These are phyloP conservation scores for Tenodera sinensis DNA, from an alignment of 2,888 invertebrate species.

Conservation along the genomic window DNA sequence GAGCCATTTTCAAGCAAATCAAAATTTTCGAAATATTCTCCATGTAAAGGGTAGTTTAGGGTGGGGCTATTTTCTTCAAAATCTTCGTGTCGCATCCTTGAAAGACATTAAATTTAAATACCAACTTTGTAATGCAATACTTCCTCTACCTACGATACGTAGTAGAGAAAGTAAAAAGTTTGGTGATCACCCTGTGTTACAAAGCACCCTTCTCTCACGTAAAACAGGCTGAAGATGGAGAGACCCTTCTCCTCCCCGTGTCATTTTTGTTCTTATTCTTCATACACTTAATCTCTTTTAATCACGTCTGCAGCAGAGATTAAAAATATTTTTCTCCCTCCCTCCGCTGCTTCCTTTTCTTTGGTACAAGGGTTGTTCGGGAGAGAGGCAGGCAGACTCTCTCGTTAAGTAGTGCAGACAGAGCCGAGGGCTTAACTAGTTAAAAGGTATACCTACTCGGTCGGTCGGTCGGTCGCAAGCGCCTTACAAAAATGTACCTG, in stretches of 20 bases:
- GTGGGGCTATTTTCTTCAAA: too few species aligned
- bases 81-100: too few species aligned
- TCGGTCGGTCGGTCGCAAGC: too few species aligned
- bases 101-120: too few species aligned
- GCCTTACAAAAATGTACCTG: slow-evolving; percentile 2
- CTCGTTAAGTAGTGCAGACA: not conserved
- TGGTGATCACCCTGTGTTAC: not conserved
- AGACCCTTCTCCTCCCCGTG: not conserved
- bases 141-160: too few species aligned
- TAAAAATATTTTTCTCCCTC: slow-evolving; percentile 37
- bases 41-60: too few species aligned
- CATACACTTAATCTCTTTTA: slow-evolving; percentile 35
- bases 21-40: too few species aligned
- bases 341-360: slow-evolving; percentile 31
- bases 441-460: slow-evolving; percentile 15
- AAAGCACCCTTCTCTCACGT: not conserved
- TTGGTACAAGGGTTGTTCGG: not conserved
- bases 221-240: not conserved
- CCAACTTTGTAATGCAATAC: too few species aligned
- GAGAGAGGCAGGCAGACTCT: not conserved
- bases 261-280: slow-evolving; percentile 14
- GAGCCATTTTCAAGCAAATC: too few species aligned
- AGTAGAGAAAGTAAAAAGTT: too few species aligned
- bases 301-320: slow-evolving; percentile 44
- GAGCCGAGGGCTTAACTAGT: slow-evolving; percentile 21